Base-by-base conservation (phyloP, 2,113 vertebrate genomes). In the Rhinolophus sinicus region DNA sequence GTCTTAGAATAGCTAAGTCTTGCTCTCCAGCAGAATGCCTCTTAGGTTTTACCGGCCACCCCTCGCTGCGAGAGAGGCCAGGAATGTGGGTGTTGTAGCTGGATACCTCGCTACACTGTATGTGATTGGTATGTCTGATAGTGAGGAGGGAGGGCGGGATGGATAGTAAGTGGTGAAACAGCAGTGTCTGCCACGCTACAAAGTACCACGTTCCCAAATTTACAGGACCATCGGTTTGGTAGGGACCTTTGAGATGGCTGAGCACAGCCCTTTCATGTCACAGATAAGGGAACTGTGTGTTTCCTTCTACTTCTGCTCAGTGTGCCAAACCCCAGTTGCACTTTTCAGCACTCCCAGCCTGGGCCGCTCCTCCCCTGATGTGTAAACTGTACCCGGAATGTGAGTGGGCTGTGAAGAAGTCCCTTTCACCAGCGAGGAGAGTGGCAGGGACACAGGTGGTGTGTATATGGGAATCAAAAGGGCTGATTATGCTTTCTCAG, bases 401-500 rank as follows among this genome's bases (percentile, higher is more conserved):
- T 44, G 88, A 82, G 93, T 62, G 76, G 72, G 70, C 67, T 44
- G 1, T 54, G 44, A 85, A 76, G 78, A 67, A 82, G 81, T 82
- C 62, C 58, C 47, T 94, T 93, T 96, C 30, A 14, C 30, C 1
- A 11, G 86, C 33, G 40, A 62, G 22, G 76, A 81, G 88, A 54
- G 54, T 10, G 75, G 65, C 69, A 24, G 87, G 24, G 60, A 83
- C 73, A 64, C 24, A 35, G 94, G 60, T 35, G 2, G 54, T 64
- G 38, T 77, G 83, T 58, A 5, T 40, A 18, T 33, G 85, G 88
- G 62, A 94, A 69, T 94, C 91, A 90, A 96, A 96, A 91, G 91
- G 30, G 47, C 88, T 38, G 93, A 91, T 96, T 89, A 72, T 96
- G 82, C 93, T 83, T 73, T 93, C 76, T 95, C 90, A 97, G 95